phyloP scores from a whole-genome alignment of 2,888 invertebrate species.

The Seira sanloemensis region DNA sequence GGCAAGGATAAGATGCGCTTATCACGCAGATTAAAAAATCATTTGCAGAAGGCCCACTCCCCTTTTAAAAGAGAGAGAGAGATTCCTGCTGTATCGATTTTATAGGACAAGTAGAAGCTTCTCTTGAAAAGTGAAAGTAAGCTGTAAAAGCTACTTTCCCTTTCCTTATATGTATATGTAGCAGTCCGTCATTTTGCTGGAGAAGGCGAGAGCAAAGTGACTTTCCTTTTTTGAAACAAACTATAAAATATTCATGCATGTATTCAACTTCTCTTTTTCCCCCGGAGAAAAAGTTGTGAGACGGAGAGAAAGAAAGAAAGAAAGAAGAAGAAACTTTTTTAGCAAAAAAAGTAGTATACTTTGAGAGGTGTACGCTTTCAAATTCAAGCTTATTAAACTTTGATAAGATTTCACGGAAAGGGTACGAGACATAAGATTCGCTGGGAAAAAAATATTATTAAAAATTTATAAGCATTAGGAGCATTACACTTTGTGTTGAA shows the following conservation, averaged over 20 bases:
- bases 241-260: conserved; percentile 50
- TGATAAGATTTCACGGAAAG: conserved; percentile 53
- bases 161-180: no score
- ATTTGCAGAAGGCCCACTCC: no score
- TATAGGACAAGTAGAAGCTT: no score
- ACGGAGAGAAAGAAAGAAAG: neutral
- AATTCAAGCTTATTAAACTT: conserved; percentile 60
- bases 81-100: no score
- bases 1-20: no score
- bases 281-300: neutral
- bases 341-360: no score
- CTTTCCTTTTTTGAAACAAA: neutral
- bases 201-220: neutral
- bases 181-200: conserved; percentile 14
- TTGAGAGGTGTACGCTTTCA: conserved; percentile 52
- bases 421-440: no score
- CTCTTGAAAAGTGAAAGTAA: no score
- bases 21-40: no score
- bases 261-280: conserved; percentile 31
- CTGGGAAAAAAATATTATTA: no score
- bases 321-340: conserved; percentile 18
- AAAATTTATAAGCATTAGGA: neutral
- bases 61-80: no score
- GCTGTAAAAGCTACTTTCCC: no score
- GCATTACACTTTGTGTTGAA: neutral